Evolutionary conservation across 2,888 invertebrate genomes (phyloP), one percentile per base, ranked within the genome.

Genomic region (Oligia latruncula): DNA sequence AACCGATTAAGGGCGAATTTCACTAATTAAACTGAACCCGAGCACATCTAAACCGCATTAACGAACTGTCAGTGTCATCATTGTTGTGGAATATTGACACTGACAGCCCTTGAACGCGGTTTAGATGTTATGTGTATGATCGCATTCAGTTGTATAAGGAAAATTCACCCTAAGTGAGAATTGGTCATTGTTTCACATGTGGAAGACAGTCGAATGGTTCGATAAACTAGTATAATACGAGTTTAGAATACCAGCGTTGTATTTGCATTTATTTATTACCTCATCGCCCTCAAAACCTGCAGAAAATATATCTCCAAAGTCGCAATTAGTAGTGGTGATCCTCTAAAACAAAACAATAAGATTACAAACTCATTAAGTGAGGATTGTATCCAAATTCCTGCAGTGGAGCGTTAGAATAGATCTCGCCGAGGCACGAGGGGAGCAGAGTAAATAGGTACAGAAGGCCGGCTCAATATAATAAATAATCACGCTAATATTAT

Each of bases 331-430:
- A 64, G 29, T 68, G 85, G 87, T 74, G 13, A 66, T 68, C 58
- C 29, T 62, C 84, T 65, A 80, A 78, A 87, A 76, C 71, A 74
- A 80, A 80, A 85, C 85, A 85, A 85, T 86, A 77, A 89, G 81
- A 86, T 88, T 78, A 86, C 80, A 79, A 88, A 88, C 84, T 89
- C 87, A 89, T 88, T 88, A 88, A 71, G 79, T 49, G 66, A 72
- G 88, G 78, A 88, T 89, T 89, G 82, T 86, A 81, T 80, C 74
- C 64, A 71, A 79, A 88, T 88, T 88, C 88, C 77, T 58, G 74
- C 70, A 67, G 71, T 13, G 49, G 15, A 62, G 64, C 68, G 64
- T 79, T 75, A 62, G 70, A 84, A 88, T 89, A 88, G 84, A 84
- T 88, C 60, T 6, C 72, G 35, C 58, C 35, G 49, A 15, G 74